A percentile compares a stretch with the other conserved stretches of the same genome.
phyloP scores from a whole-genome alignment of 2,797 vertebrate genomes.

The Phoxinus dragarum region DNA sequence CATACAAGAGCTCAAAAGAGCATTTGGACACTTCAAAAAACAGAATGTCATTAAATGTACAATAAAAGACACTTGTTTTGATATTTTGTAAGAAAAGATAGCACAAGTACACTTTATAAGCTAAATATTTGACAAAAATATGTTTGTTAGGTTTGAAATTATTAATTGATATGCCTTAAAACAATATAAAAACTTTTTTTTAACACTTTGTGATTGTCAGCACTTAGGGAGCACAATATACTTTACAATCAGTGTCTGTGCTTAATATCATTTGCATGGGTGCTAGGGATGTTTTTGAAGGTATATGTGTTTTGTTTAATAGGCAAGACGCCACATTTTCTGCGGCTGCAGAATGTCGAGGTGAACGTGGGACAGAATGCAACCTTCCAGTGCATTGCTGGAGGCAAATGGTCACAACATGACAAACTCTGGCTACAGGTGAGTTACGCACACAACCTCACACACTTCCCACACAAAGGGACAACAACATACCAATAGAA shows the following conservation, averaged over 20 bases:
- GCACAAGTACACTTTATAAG: background rate
- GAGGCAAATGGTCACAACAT: conserved; percentile 96
- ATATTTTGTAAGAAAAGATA: background rate
- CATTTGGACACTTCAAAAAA: background rate
- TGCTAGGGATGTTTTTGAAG: background rate
- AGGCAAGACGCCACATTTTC: conserved; percentile 97
- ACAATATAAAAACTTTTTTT: background rate
- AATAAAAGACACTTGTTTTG: background rate
- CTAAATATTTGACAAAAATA: background rate
- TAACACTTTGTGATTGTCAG: background rate
- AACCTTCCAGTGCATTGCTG: conserved; percentile 94
- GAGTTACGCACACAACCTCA: conserved; percentile 46
- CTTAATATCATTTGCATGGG: background rate
- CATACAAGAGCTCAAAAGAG: background rate
- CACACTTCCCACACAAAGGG: background rate
- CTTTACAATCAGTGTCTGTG: background rate
- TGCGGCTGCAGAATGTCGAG: conserved; percentile 95
- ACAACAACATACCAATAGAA: background rate
- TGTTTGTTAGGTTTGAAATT: background rate
- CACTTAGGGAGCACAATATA: background rate
- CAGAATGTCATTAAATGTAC: background rate
- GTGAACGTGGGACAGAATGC: conserved; percentile 97
- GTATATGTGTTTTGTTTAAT: conserved; percentile 44
- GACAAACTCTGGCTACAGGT: conserved; percentile 89
- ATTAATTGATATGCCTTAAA: background rate